A percentile compares a stretch with the other conserved stretches of the same genome.
Conservation (phyloP, 1,140 invertebrate genomes). For the Melanaphis sacchari region DNA sequence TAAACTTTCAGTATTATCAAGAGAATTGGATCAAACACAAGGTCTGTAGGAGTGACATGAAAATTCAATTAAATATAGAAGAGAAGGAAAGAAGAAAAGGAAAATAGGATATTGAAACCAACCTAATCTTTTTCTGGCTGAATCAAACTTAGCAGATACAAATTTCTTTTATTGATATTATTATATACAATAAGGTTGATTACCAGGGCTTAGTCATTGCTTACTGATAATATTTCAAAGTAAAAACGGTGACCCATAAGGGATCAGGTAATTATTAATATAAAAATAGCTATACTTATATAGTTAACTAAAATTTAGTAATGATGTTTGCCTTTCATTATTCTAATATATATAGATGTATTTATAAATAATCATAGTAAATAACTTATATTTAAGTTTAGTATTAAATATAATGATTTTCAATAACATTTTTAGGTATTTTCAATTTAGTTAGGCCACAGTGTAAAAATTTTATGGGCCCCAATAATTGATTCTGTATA, state of each 20-base stretch:
- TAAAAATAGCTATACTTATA: not conserved
- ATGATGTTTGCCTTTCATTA: not conserved
- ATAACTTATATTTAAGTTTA: not conserved
- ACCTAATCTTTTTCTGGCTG: not conserved
- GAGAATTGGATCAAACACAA: not conserved
- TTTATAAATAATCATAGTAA: not conserved
- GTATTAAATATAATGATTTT: not conserved
- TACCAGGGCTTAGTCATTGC: constrained; percentile 94
- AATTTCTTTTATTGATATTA: constrained; percentile 88
- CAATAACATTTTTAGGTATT: constrained; percentile 77
- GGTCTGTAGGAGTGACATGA: not conserved
- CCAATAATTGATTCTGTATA: constrained; percentile 96
- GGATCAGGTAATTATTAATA: constrained; percentile 71
- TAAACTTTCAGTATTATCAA: not conserved
- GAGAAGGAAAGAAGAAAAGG: not conserved
- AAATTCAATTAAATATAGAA: not conserved
- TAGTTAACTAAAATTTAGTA: not conserved
- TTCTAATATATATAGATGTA: not conserved
- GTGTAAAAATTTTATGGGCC: constrained; percentile 96
- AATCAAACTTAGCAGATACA: constrained; percentile 62
- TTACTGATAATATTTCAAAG: constrained; percentile 95
- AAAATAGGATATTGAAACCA: not conserved
- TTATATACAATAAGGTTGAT: constrained; percentile 95
- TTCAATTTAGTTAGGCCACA: constrained; percentile 99
- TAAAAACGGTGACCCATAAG: constrained; percentile 81